Base-by-base conservation (phyloP, 2,888 invertebrate species). In the Emesis russula region DNA sequence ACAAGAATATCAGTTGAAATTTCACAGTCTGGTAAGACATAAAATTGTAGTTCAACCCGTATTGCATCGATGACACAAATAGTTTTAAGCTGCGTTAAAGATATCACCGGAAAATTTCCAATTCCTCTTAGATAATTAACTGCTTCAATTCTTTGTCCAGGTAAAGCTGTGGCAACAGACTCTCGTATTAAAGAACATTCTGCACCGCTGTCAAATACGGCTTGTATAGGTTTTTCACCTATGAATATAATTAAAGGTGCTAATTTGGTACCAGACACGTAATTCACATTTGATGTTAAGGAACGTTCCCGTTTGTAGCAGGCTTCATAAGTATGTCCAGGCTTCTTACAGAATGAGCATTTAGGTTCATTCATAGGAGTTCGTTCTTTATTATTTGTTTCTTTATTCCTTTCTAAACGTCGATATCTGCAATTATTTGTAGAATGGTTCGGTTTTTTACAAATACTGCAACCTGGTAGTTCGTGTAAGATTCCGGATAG, bases 171-270 rank as follows among this genome's bases (percentile, higher is more conserved):
- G 0, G 95, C 95, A 0, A 95, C 0, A 0, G 95, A 93, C 48
- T 95, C 95, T 0, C 94, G 85, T 1, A 95, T 93, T 0, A 95
- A 11, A 1, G 95, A 95, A 75, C 95, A 95, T 44, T 96, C 95
- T 0, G 95, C 95, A 0, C 95, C 95, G 18, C 95, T 95, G 41
- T 96, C 95, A 70, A 96, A 95, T 0, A 95, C 71, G 0, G 95
- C 87, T 1, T 75, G 36, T 0, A 95, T 41, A 4, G 36, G 81
- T 7, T 44, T 74, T 6, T 63, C 25, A 0, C 89, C 89, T 2
- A 95, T 83, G 4, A 4, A 6, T 0, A 94, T 31, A 0, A 25
- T 53, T 53, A 95, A 92, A 0, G 83, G 68, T 44, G 78, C 85
- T 36, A 87, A 31, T 33, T 91, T 93, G 0, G 74, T 6, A 31